Evolutionary conservation across 2,888 invertebrate species (phyloP).

Genomic region (Sarcophaga subvicina): DNA sequence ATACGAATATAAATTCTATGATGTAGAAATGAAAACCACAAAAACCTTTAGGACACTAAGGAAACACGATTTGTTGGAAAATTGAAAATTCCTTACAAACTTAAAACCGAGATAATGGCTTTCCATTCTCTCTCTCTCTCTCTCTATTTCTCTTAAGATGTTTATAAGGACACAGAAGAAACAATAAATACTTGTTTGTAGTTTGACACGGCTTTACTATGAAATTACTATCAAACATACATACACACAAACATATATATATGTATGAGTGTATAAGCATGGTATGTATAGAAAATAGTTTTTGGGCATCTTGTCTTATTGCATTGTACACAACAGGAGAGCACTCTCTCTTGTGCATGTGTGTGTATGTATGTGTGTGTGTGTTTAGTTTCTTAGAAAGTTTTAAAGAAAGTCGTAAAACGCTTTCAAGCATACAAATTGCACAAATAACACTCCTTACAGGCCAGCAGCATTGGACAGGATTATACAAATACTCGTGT

Average conservation of each 20-base stretch:
- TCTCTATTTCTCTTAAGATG: slow-evolving; percentile 17
- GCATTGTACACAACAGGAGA: background rate
- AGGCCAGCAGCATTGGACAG: slow-evolving; percentile 47
- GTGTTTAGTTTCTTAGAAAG: slow-evolving; percentile 54
- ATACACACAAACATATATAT: slow-evolving; percentile 68
- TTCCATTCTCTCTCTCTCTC: background rate
- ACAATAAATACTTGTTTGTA: slow-evolving; percentile 70
- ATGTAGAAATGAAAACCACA: slow-evolving; percentile 64
- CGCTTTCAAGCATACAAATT: slow-evolving; percentile 81
- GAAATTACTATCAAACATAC: background rate
- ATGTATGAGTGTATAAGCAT: slow-evolving; percentile 15
- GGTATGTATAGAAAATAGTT: slow-evolving; percentile 45
- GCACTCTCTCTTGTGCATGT: background rate
- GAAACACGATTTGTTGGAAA: slow-evolving; percentile 76
- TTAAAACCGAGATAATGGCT: slow-evolving; percentile 60
- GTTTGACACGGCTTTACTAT: slow-evolving; percentile 76
- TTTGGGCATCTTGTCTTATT: background rate
- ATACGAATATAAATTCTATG: background rate
- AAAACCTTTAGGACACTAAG: slow-evolving; percentile 61
- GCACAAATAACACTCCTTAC: slow-evolving; percentile 74
- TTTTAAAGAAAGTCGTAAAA: slow-evolving; percentile 77
- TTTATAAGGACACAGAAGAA: slow-evolving; percentile 36
- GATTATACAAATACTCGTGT: slow-evolving; percentile 30
- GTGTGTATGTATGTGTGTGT: no score
- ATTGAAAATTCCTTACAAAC: slow-evolving; percentile 77